These are phyloP conservation scores for Monochamus saltuarius DNA, from an alignment of 1,140 invertebrate genomes.

Conservation along the genomic window DNA sequence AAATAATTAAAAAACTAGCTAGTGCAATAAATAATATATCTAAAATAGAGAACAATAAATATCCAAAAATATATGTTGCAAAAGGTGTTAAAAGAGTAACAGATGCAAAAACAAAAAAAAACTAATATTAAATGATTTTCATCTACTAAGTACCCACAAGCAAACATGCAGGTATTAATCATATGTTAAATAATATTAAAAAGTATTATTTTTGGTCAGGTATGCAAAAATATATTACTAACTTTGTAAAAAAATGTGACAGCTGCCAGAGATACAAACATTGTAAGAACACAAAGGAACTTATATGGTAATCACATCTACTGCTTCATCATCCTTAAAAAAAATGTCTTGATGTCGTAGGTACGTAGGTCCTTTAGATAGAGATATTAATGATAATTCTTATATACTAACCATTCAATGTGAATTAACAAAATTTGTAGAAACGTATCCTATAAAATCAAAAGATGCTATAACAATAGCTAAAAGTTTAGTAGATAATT, in stretches of 20 bases:
- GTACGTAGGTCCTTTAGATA: constrained; percentile 24
- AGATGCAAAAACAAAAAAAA: constrained; percentile 8
- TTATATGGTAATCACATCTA: too few relatives aligned
- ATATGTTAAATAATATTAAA: constrained; percentile 35
- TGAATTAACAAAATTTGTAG: too few relatives aligned
- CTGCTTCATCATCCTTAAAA: constrained; percentile 25
- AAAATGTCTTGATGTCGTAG: constrained; percentile 31
- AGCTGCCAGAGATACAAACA: too few relatives aligned
- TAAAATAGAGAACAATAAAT: constrained; percentile 1
- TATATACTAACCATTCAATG: constrained; percentile 29
- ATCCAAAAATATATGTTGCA: constrained; percentile 19
- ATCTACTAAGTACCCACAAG: constrained; percentile 29
- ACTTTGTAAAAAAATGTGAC: constrained; percentile 27
- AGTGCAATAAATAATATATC: too few relatives aligned
- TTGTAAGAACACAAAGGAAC: too few relatives aligned
- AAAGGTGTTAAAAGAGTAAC: constrained; percentile 17
- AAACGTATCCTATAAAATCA: constrained; percentile 26
- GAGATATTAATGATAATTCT: constrained; percentile 25
- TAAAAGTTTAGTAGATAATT: constrained; percentile 33
- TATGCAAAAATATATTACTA: constrained; percentile 22
- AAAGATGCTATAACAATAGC: constrained; percentile 31
- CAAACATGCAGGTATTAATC: constrained; percentile 32
- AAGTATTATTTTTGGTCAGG: constrained; percentile 30
- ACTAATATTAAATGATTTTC: too few relatives aligned
- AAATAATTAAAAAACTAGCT: too few relatives aligned